Base-by-base conservation (phyloP, 2,113 vertebrate species). In the Martes martes region DNA sequence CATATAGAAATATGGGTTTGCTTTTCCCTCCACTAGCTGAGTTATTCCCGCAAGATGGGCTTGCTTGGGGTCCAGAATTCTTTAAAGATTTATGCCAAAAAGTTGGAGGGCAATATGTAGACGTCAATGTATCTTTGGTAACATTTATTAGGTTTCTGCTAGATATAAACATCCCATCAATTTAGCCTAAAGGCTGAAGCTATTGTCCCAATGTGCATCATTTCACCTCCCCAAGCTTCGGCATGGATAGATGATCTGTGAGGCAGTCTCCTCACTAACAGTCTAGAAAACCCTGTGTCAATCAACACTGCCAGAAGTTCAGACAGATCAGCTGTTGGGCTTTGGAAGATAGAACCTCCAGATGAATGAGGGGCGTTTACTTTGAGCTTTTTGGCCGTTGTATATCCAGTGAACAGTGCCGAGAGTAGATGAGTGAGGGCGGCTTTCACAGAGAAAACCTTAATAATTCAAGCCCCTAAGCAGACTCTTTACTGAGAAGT, bases 401-500 rank as follows among this genome's bases (percentile, higher is more conserved):
- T 31, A 36, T 5, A 83, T 15, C 14, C 52, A 57, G 28, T 69
- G 87, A 57, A 59, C 36, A 33, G 65, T 57, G 42, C 67, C 28
- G 31, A 81, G 28, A 82, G 16, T 81, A 78, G 55, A 92, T 95
- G 59, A 90, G 50, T 39, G 61, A 87, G 55, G 63, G 55, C 42
- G 8, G 19, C 45, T 81, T 42, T 31, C 50, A 21, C 65, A 89
- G 71, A 95, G 61, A 92, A 11, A 81, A 33, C 15, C 78, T 73
- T 74, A 33, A 55, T 50, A 79, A 88, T 94, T 86, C 95, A 92
- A 94, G 71, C 14, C 84, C 52, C 89, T 76, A 55, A 87, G 86
- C 59, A 90, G 74, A 63, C 94, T 74, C 59, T 93, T 94, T 83
- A 79, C 73, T 36, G 61, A 95, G 87, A 95, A 96, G 86, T 87